Conservation (phyloP, 2,888 invertebrate genomes). For the Phorcus lineatus region DNA sequence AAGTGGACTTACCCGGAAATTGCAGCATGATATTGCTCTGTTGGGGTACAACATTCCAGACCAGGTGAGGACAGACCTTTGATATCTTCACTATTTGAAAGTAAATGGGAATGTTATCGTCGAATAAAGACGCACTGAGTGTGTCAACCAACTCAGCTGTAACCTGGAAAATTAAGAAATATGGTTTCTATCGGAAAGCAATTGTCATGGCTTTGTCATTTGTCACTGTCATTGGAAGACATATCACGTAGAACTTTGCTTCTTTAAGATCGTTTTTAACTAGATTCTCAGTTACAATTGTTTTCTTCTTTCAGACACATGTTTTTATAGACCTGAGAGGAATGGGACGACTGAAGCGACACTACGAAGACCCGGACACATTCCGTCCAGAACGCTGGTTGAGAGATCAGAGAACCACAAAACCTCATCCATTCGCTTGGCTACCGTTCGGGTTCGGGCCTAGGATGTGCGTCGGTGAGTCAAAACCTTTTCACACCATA, state of each 20-base stretch:
- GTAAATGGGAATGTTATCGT: not conserved
- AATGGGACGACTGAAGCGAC: conserved; percentile 34
- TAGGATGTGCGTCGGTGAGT: conserved; percentile 25
- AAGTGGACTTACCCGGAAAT: conserved; percentile 15
- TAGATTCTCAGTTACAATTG: not conserved
- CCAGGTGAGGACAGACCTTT: not conserved
- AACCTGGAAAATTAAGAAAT: no score
- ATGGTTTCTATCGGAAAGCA: no score
- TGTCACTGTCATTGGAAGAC: no score
- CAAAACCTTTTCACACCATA: not conserved
- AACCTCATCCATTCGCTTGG: conserved; percentile 8
- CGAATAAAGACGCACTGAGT: no score
- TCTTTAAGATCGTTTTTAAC: no score
- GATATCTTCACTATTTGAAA: not conserved
- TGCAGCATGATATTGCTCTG: conserved; percentile 36
- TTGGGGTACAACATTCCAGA: conserved; percentile 34
- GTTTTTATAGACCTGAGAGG: not conserved
- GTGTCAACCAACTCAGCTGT: no score
- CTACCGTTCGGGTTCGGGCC: conserved; percentile 26
- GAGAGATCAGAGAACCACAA: not conserved
- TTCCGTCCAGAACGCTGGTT: conserved; percentile 27
- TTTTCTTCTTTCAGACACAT: conserved; percentile 20
- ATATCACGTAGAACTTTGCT: no score
- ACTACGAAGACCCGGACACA: conserved; percentile 30
- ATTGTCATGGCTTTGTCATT: no score